phyloP scores from a whole-genome alignment of 2,888 invertebrate species.

The Scaptomyza cyrtandrae region DNA sequence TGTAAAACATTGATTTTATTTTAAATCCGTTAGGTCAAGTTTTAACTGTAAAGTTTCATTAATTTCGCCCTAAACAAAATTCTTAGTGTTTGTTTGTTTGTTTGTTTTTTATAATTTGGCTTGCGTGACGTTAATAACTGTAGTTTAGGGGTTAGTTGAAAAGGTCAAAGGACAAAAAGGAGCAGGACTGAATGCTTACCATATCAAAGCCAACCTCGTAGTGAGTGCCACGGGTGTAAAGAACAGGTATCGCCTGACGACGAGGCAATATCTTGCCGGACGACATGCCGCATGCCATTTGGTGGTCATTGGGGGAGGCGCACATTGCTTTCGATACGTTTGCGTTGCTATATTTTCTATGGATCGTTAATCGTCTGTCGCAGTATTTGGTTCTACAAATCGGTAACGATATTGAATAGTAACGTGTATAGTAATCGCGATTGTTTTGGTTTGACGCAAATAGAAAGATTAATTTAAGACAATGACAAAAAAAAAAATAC shows the following conservation, averaged over 20 bases:
- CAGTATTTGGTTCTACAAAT: conserved; percentile 17
- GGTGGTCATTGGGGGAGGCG: conserved; percentile 31
- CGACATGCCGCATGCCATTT: conserved; percentile 51
- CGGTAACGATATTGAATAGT: conserved; percentile 4
- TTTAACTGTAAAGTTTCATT: neutral
- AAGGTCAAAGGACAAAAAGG: conserved; percentile 17
- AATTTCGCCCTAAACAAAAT: neutral
- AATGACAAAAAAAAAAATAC: neutral
- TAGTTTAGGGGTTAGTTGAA: neutral
- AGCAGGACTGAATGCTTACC: conserved; percentile 86
- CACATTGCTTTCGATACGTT: conserved; percentile 13
- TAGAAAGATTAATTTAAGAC: neutral
- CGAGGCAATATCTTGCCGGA: conserved; percentile 83
- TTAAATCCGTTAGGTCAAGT: neutral
- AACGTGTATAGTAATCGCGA: too few species aligned
- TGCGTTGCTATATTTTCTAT: conserved; percentile 16
- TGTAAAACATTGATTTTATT: neutral
- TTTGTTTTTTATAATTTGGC: neutral
- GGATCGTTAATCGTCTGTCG: conserved; percentile 16
- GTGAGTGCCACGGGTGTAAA: conserved; percentile 91
- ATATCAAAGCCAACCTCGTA: conserved; percentile 95
- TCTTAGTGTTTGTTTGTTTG: too few species aligned
- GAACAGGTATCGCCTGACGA: conserved; percentile 90
- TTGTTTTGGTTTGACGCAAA: neutral
- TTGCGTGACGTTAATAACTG: conserved; percentile 16